These are phyloP conservation scores for Sycophaga agraensis DNA, from an alignment of 1,140 invertebrate genomes.

Conservation along the genomic window DNA sequence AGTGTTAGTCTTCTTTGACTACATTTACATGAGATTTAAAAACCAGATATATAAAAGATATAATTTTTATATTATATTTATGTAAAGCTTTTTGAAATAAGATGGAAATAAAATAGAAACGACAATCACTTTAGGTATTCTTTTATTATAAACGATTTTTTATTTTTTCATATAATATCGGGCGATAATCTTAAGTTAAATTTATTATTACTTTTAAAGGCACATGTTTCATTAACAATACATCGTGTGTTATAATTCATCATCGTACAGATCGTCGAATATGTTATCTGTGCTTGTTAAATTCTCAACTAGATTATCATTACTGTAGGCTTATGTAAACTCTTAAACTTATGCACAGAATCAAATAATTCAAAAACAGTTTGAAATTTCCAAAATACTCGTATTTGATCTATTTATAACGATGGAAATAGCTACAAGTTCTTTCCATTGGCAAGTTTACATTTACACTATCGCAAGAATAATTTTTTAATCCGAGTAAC, in stretches of 20 bases:
- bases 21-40: constrained; percentile 8
- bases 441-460: constrained; percentile 49
- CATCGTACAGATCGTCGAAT: constrained; percentile 15
- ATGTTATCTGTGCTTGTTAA: constrained; percentile 21
- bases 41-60: constrained; percentile 18
- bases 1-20: constrained; percentile 18
- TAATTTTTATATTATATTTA: constrained; percentile 30
- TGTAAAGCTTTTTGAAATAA: constrained; percentile 20
- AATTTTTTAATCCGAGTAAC: constrained; percentile 46
- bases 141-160: constrained; percentile 57
- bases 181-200: constrained; percentile 49
- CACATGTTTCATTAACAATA: constrained; percentile 52
- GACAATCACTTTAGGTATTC: constrained; percentile 24
- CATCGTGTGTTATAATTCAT: constrained; percentile 21
- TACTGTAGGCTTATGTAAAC: constrained; percentile 12
- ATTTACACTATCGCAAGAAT: constrained; percentile 39
- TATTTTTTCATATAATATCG: constrained; percentile 50
- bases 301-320: constrained; percentile 8
- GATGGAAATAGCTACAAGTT: constrained; percentile 16
- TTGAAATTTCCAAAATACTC: constrained; percentile 11
- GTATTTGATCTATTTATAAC: background rate
- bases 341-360: constrained; percentile 23
- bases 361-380: constrained; percentile 4
- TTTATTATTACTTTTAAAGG: constrained; percentile 57
- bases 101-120: constrained; percentile 9